Evolutionary conservation across 2,113 vertebrate genomes (phyloP), one percentile per base, ranked within the genome.

Genomic region (zebrafish (Danio rerio)): DNA sequence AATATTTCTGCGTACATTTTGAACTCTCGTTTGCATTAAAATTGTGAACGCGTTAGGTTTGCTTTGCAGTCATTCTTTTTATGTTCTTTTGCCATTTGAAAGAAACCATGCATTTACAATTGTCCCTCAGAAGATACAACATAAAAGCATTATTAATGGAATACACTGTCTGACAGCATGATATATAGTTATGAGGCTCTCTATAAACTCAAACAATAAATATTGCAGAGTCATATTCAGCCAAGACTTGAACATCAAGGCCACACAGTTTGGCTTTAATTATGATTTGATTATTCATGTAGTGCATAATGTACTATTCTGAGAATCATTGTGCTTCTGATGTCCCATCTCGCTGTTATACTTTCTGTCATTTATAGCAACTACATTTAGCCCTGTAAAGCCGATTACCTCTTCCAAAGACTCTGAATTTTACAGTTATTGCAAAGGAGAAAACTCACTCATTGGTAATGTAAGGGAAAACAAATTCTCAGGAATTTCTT

Each of bases 301-400:
- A 61, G 45, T 68, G 61, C 61, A 61, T 49, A 65, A 79, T 80
- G 52, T 77, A 43, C 56, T 20, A 66, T 50, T 61, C 56, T 72
- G 56, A 79, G 78, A 76, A 45, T 75, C 12, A 73, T 49, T 52
- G 20, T 69, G 6, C 12, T 65, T 62, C 50, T 70, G 69, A 85
- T 72, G 18, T 56, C 61, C 31, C 59, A 78, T 72, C 49, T 72
- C 47, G 47, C 7, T 79, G 62, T 70, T 74, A 18, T 78, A 83
- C 80, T 81, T 81, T 69, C 79, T 85, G 88, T 74, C 84, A 74
- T 83, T 85, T 85, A 68, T 56, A 83, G 63, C 74, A 68, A 84
- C 84, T 86, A 84, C 84, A 86, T 87, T 78, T 88, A 86, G 76
- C 63, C 52, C 78, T 75, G 86, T 85, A 82, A 85, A 85, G 18